Base-by-base conservation (phyloP, 2,113 vertebrate species). In the Aegotheles bennettii region DNA sequence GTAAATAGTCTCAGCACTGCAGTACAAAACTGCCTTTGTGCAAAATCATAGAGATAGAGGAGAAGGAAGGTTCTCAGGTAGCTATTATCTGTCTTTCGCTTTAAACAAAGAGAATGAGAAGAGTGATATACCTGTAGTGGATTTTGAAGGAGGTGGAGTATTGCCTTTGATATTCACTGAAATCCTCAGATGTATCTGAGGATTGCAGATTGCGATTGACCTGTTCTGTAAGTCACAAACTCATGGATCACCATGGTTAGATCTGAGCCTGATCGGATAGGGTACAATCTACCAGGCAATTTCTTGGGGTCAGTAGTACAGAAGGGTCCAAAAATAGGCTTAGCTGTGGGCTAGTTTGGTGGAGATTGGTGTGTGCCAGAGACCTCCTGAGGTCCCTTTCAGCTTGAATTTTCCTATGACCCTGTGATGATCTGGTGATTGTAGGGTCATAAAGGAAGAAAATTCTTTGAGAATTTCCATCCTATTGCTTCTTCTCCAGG, bases 291-390 rank as follows among this genome's bases (percentile, higher is more conserved):
- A 7, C 12, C 17, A 73, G 45, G 23, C 15, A 65, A n/a, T 47
- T 51, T 89, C 15, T 43, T 43, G 42, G 6, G 14, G 23, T 31
- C 6, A 25, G 11, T 9, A 29, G 40, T 65, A 73, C 0, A 0
- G 45, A 71, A 56, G 3, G 5, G 8, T 35, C 10, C 19, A 51
- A 93, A 73, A 60, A 4, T 1, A 79, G 10, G 17, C 8, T 14
- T 33, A 84, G 23, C 4, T 43, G 4, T 59, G 47, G 43, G 6
- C 15, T 73, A 40, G 10, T 60, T 90, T 82, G 56, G 11, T 28
- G 0, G 14, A 61, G 28, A 31, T 21, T 1, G 1, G 6, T 24
- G 10, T 42, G 57, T 6, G 13, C 24, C 53, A 59, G 25, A 70
- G 8, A 40, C 1, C 1, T 25, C 7, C 25, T 29, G 68, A 57